Conservation (phyloP, 2,113 vertebrate genomes). For the Eulemur macaco region DNA sequence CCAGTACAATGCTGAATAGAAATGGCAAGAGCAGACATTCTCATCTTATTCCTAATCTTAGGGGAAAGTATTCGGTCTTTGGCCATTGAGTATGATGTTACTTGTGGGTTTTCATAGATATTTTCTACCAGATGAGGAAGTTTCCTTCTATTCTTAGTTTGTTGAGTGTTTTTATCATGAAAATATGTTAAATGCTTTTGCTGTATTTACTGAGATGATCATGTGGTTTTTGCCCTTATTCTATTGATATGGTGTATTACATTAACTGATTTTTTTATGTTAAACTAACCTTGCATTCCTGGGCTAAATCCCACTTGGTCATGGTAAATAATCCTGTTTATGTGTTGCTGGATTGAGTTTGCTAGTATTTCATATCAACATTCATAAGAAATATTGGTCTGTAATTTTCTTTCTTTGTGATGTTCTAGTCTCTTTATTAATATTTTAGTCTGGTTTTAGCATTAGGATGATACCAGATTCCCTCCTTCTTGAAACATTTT, state of each 20-base stretch:
- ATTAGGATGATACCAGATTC: background rate
- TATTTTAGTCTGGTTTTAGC: background rate
- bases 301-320: background rate
- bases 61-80: background rate
- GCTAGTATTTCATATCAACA: background rate
- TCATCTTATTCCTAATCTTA: background rate
- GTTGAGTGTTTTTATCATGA: background rate
- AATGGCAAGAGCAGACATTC: background rate
- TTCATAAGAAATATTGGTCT: background rate
- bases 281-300: slow-evolving; percentile 18
- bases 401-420: no score
- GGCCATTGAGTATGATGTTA: background rate
- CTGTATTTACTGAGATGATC: background rate
- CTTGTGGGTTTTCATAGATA: background rate
- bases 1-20: background rate
- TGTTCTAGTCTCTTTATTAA: background rate
- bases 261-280: background rate
- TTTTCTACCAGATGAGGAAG: background rate
- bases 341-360: background rate
- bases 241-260: background rate
- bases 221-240: background rate
- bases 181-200: slow-evolving; percentile 5
- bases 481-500: background rate
- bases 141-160: background rate
- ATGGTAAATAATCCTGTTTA: background rate